Evolutionary conservation across 2,888 invertebrate species (phyloP), one percentile per base, ranked within the genome.

Genomic region (Troides aeacus): DNA sequence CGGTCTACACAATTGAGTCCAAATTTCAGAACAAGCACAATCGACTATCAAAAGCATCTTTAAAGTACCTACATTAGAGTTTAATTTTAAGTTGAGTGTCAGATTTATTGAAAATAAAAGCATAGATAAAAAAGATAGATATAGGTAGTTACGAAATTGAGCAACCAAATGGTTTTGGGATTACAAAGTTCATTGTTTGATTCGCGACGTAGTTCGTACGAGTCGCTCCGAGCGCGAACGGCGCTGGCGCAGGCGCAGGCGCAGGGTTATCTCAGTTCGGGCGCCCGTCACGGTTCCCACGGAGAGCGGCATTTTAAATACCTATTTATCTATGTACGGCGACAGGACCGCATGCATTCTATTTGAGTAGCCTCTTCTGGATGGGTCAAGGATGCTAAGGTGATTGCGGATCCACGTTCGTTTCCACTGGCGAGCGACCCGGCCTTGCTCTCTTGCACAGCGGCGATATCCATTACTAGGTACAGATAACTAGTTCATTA

Each of bases 351-450:
- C 79, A 81, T 86, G 85, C 88, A 88, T 88, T 89, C 85, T 84
- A 86, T 78, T 83, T 80, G 86, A 90, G 90, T 90, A 90, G 90
- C 89, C 89, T 90, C 90, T 90, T 88, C 92, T 88, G 90, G 92
- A 92, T 92, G 90, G 92, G 92, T 92, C 92, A 92, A 92, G 92
- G 92, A 90, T 92, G 80, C 81, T 77, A 78, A 82, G 87, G 90
- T 85, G 89, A 91, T 87, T 88, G 90, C 86, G 86, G 85, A 89
- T 90, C 88, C 86, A 84, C 82, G 83, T 85, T 83, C 83, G 84
- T 75, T 82, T 76, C 80, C 83, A 82, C 81, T 72, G 77, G 74
- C 75, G 73, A 76, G 79, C 81, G 86, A 87, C 87, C 88, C 89
- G 89, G 84, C 90, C 90, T 91, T 89, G 90, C 81, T 82, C 81